Base-by-base conservation (phyloP, 2,888 invertebrate genomes). In the Abscondita cerata region DNA sequence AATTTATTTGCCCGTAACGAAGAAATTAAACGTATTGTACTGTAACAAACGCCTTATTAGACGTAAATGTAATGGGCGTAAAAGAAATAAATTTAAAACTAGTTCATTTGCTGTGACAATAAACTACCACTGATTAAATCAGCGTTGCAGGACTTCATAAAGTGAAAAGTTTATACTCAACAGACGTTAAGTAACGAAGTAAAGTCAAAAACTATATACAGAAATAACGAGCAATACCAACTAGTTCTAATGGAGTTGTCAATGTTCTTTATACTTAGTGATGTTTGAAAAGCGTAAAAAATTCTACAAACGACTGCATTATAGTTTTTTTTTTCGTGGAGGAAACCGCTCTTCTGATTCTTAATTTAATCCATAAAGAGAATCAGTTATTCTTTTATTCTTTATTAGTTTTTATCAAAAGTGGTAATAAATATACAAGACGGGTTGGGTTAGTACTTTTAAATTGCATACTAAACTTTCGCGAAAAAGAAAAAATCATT, bases 281-380 rank as follows among this genome's bases (percentile, higher is more conserved):
- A 53, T 58, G 68, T 61, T 59, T 73, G 75, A 76, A 74, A 72
- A 74, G 71, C 76, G 74, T 75, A 72, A 70, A 75, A 74, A 74
- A 76, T 76, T 68, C 69, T 72, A 71, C 73, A 71, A 74, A 74
- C 73, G 70, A 72, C 68, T 68, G 64, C 51, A 59, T 64, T 58
- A 72, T 68, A 67, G 70, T 74, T 75, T 75, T 75, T n/a, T n/a
- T 74, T 73, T 73, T 71, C 68, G 65, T 68, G 64, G 57, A 65
- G 64, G 64, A 69, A 68, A 66, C 69, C 71, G 70, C 70, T 68
- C 70, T 71, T 75, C 71, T 74, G 71, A 72, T 71, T 72, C 71
- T 68, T 69, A 71, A 73, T 74, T 52, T 48, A 34, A 52, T 47
- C 60, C 50, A 60, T 54, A 60, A 55, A 50, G 19, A 60, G 51